Conservation (phyloP, 2,888 invertebrate species). For the Osmoderma eremita region DNA sequence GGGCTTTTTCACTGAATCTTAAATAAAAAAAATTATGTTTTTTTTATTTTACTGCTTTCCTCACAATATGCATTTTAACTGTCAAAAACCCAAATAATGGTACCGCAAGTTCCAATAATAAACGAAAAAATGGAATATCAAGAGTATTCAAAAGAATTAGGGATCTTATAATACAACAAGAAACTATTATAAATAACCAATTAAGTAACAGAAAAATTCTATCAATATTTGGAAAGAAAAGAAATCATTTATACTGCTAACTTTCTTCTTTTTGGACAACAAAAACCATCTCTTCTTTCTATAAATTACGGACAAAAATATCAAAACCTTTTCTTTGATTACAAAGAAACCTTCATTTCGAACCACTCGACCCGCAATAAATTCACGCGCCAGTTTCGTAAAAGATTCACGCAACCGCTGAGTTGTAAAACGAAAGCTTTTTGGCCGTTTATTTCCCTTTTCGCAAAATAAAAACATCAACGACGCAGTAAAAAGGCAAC, state of each 20-base stretch:
- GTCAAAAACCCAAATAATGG: too few relatives aligned
- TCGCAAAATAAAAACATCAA: slow-evolving; percentile 4
- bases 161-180: too few relatives aligned
- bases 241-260: neutral
- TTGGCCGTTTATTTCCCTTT: neutral
- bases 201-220: too few relatives aligned
- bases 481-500: slow-evolving; percentile 1
- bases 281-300: neutral
- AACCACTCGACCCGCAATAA: neutral
- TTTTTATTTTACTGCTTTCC: too few relatives aligned
- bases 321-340: neutral
- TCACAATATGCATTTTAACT: too few relatives aligned
- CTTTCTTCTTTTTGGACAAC: neutral
- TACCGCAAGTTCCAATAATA: too few relatives aligned
- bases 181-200: too few relatives aligned
- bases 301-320: neutral
- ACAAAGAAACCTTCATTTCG: too few relatives aligned
- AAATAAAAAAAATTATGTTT: too few relatives aligned
- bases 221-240: neutral
- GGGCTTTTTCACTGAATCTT: too few relatives aligned
- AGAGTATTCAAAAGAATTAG: too few relatives aligned
- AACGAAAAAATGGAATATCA: too few relatives aligned
- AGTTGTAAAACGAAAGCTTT: slow-evolving; percentile 3
- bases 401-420: neutral
- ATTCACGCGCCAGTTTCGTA: neutral